Evolutionary conservation across 2,113 vertebrate genomes (phyloP).

Genomic region (Mormyrus lacerda): DNA sequence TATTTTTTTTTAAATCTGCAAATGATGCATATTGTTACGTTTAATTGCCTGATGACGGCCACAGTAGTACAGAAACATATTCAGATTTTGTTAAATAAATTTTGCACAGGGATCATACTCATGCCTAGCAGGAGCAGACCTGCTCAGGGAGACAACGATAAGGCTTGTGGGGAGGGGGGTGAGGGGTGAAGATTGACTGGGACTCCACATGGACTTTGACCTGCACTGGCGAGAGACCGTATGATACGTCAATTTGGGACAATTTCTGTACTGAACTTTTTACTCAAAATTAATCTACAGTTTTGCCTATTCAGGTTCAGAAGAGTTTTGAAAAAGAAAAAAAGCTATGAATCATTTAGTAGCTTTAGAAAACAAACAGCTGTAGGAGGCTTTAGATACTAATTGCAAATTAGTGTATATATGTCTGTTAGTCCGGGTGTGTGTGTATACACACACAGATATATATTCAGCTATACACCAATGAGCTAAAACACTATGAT

Average conservation of each 20-base stretch:
- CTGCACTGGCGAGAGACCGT: neutral
- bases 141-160: neutral
- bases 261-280: neutral
- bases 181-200: neutral
- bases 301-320: neutral
- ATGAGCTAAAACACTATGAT: neutral
- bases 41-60: neutral
- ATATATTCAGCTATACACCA: neutral
- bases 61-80: neutral
- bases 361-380: neutral
- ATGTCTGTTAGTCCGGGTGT: neutral
- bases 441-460: neutral
- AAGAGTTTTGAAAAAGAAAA: neutral
- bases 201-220: neutral
- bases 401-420: neutral
- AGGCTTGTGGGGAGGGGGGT: neutral
- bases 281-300: neutral
- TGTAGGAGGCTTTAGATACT: neutral
- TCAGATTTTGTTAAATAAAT: neutral
- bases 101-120: neutral
- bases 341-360: neutral
- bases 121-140: neutral
- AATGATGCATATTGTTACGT: neutral
- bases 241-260: neutral
- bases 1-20: neutral